phyloP scores from a whole-genome alignment of 2,888 invertebrate species.

The Gymnocheta viridis region DNA sequence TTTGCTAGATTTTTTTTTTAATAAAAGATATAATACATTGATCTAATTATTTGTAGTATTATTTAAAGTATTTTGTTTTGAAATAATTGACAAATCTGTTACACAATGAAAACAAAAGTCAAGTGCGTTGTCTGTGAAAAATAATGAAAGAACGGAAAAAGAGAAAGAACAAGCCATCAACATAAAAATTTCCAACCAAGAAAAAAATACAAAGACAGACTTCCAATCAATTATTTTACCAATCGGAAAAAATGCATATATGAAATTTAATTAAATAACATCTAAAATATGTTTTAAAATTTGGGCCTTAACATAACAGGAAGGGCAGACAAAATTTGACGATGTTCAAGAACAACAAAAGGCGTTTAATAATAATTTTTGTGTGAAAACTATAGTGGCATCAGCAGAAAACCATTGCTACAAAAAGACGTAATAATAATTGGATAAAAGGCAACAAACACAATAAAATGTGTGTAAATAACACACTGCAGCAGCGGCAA shows the following conservation, averaged over 20 bases:
- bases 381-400: constrained; percentile 27
- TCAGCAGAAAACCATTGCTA: constrained; percentile 14
- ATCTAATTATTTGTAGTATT: constrained; percentile 22
- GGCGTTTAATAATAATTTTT: constrained; percentile 26
- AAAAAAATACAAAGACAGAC: constrained; percentile 54
- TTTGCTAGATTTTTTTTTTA: constrained; percentile 23
- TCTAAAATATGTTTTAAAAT: constrained; percentile 33
- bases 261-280: not conserved
- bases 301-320: not conserved
- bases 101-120: constrained; percentile 65
- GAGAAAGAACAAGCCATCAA: constrained; percentile 48
- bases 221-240: constrained; percentile 37
- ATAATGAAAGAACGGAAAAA: constrained; percentile 50
- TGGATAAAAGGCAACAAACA: constrained; percentile 38
- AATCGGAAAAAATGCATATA: constrained; percentile 20
- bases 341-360: constrained; percentile 47
- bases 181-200: constrained; percentile 38
- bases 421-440: constrained; percentile 30
- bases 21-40: constrained; percentile 26
- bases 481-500: constrained; percentile 45
- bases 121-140: constrained; percentile 66
- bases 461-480: constrained; percentile 60
- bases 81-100: constrained; percentile 45
- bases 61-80: constrained; percentile 41
- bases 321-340: constrained; percentile 24